These are phyloP conservation scores for Sebastiscus tertius DNA, from an alignment of 2,797 vertebrate species.

Conservation along the genomic window DNA sequence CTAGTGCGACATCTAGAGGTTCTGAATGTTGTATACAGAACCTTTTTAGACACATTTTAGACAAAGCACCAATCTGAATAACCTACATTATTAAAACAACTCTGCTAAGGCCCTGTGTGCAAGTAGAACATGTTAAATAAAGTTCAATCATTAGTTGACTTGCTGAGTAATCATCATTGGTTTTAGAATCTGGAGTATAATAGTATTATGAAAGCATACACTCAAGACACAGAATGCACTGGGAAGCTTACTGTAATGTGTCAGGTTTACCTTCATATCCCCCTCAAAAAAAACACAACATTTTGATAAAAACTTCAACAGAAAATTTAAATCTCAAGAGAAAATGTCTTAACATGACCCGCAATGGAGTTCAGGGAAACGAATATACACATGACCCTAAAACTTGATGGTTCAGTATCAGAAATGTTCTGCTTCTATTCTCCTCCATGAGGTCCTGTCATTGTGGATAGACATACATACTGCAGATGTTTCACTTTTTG, in stretches of 20 bases:
- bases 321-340: not conserved
- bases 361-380: not conserved
- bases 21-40: not conserved
- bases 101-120: not conserved
- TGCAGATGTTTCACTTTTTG: constrained; percentile 21
- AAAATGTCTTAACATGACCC: not conserved
- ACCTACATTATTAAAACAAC: not conserved
- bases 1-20: not conserved
- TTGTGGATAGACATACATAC: not conserved
- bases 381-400: not conserved
- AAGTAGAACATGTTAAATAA: not conserved
- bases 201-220: not conserved
- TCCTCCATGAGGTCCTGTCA: not conserved
- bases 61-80: not conserved
- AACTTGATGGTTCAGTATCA: not conserved
- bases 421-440: not conserved
- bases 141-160: not conserved
- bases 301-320: not conserved
- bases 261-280: not conserved
- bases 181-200: not conserved
- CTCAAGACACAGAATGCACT: not conserved
- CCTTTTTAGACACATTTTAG: not conserved
- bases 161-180: not conserved
- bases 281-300: not conserved
- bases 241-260: not conserved